Evolutionary conservation across 2,888 invertebrate species (phyloP), one percentile per base, ranked within the genome.

Genomic region (Selenia dentaria): DNA sequence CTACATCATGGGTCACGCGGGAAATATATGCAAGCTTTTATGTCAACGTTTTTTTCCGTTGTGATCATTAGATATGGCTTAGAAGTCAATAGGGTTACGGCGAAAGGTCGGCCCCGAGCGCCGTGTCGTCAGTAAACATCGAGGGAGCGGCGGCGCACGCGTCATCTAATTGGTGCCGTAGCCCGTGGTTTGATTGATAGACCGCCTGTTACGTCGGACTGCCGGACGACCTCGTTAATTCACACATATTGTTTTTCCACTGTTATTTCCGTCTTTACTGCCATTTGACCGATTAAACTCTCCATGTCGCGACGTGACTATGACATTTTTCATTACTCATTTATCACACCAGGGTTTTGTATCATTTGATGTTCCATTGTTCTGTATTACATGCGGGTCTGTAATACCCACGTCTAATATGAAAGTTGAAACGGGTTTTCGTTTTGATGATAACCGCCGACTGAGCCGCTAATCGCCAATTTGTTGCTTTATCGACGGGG

Each of bases 161-260:
- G 82, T 83, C 84, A 85, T 75, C 67, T 75, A 43, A 43, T 43
- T 43, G 65, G 63, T 64, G 59, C 65, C 62, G 62, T 54, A 54
- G 53, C 59, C 60, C 67, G 58, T 64, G 51, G 68, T 67, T 81
- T 85, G 84, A 85, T 86, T 86, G 85, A 87, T 86, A 74, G 83
- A 79, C 80, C 77, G 79, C 79, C 78, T 78, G 81, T 76, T 79
- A 79, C 73, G 80, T 73, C 67, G 76, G 76, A 78, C 62, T 76
- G 77, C 75, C 70, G 77, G 78, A 79, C 60, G 78, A 74, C 78
- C 79, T 84, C 78, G 74, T 83, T 82, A 71, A 73, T 68, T 70
- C 65, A 55, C 47, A 64, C 51, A 64, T 67, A 71, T 78, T 79
- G 78, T 76, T 79, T 75, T 73, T 57, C 64, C 57, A 61, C 47